Conservation (phyloP, 2,113 vertebrate species). For the Cnemophilus loriae region DNA sequence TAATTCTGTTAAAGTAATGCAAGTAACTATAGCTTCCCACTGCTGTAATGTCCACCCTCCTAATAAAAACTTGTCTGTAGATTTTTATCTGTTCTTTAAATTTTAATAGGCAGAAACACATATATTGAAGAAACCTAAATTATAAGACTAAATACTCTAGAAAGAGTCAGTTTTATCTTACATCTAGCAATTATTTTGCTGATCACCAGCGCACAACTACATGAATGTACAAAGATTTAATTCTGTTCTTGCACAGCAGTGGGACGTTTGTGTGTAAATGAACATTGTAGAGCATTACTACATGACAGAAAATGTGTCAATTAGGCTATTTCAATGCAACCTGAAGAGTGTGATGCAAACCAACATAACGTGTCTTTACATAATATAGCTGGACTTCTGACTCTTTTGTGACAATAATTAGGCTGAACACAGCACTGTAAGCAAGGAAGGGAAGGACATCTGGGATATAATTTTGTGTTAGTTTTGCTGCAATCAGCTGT, state of each 20-base stretch:
- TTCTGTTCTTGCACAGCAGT: neutral
- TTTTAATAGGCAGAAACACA: neutral
- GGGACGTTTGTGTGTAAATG: neutral
- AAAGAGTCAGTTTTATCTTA: neutral
- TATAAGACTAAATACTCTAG: neutral
- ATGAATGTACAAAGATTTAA: neutral
- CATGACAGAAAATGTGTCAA: neutral
- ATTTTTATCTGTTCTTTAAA: neutral
- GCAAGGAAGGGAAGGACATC: neutral
- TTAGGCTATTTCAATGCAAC: neutral
- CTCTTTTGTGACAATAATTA: neutral
- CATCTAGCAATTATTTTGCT: neutral
- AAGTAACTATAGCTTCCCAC: neutral
- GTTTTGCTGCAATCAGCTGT: neutral
- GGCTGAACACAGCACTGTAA: neutral
- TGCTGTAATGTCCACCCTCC: neutral
- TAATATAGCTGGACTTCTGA: neutral
- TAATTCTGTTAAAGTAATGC: neutral
- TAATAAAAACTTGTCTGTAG: neutral
- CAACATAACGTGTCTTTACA: rapidly evolving
- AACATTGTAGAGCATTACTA: neutral
- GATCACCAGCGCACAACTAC: neutral
- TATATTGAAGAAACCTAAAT: neutral
- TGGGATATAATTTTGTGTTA: neutral
- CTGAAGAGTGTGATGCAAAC: neutral